phyloP scores from a whole-genome alignment of 2,113 vertebrate species.

The Lophura nycthemera region DNA sequence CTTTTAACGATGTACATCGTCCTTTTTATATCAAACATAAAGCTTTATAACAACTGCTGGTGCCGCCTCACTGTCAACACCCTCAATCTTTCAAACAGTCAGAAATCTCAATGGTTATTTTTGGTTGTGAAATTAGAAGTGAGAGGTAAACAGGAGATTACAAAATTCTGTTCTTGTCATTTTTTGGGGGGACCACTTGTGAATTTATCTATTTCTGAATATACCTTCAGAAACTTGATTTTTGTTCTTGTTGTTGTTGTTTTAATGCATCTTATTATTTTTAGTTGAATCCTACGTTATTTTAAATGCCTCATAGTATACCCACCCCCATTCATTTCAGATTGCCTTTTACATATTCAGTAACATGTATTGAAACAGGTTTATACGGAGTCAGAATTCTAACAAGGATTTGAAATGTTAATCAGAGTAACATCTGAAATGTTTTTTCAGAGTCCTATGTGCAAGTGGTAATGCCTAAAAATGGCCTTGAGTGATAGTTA shows the following conservation, averaged over 20 bases:
- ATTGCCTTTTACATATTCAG: background rate
- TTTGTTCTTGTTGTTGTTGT: too few relatives aligned
- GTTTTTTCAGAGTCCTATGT: background rate
- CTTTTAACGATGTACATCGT: background rate
- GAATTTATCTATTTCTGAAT: background rate
- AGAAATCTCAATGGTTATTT: background rate
- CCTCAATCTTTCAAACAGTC: background rate
- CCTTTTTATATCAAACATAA: background rate
- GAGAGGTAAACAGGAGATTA: background rate
- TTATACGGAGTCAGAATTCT: background rate
- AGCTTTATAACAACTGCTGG: background rate
- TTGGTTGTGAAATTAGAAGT: background rate
- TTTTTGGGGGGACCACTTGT: background rate
- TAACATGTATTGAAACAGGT: background rate
- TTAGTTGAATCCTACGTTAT: background rate
- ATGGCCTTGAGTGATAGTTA: background rate
- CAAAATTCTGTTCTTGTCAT: background rate
- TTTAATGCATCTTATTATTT: background rate
- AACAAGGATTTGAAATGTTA: background rate
- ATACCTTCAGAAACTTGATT: background rate
- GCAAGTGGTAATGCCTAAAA: background rate
- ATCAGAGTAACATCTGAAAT: background rate
- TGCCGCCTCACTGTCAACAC: background rate
- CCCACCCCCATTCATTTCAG: background rate
- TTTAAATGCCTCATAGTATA: background rate